Evolutionary conservation across 2,797 vertebrate species (phyloP), one percentile per base, ranked within the genome.

Genomic region (Fistularia tabacaria): DNA sequence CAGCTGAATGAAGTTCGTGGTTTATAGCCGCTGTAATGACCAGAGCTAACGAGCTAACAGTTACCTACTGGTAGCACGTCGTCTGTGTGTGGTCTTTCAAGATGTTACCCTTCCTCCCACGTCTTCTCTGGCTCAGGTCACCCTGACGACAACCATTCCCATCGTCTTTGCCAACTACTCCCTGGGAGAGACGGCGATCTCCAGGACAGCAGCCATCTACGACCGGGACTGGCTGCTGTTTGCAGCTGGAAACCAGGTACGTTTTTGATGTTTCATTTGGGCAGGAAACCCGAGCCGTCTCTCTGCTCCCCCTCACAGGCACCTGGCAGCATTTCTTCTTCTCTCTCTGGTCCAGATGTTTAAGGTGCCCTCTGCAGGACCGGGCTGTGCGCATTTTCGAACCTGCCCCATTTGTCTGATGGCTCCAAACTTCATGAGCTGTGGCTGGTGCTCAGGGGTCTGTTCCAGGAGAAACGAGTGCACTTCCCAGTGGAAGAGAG

Each of bases 161-260:
- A 81, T 85, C 49, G 68, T 92, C 57, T 91, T 94, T 82, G 92
- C 97, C 68, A 98, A 99, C 88, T 99, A 92, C 82, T 96, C 94
- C 36, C 83, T 99, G 77, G 92, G 84, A 41, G 80, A 83, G 9
- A 57, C 47, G 0, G 69, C 81, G 46, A 87, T 98, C 42, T 91
- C 87, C 12, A 88, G 84, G 10, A 88, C 85, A 6, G 81, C 92
- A 63, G 82, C 88, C 10, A 85, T 86, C 40, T 89, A 88, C 45
- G 85, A 76, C 8, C 52, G 73, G 0, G 82, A 89, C 38, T 87
- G 85, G 0, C 87, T 99, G 62, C 81, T 96, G 51, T 95, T 98
- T 55, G 57, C 91, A 0, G 83, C 91, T 1, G 92, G 92, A 77
- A 90, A 93, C 80, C 92, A 95, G 94, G 97, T 97, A 64, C 76